Evolutionary conservation across 1,140 invertebrate genomes (phyloP).

Genomic region (Papilio dardanus): DNA sequence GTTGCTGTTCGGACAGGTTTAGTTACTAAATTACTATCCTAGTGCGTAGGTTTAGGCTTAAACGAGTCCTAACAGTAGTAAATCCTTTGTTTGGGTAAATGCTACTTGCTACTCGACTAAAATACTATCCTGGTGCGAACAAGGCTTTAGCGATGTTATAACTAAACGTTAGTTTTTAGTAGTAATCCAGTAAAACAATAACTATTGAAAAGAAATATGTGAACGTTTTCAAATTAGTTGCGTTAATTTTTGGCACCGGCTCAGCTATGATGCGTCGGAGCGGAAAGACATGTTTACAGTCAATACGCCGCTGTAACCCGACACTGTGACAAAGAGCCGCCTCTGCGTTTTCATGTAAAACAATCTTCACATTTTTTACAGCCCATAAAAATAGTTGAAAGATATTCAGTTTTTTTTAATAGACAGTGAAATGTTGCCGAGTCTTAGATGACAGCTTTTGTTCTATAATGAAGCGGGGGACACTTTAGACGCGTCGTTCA

Average conservation of each 20-base stretch:
- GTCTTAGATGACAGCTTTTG: slow-evolving; percentile 79
- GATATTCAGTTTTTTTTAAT: slow-evolving; percentile 77
- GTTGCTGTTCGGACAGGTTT: too few species aligned
- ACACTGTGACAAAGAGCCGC: slow-evolving; percentile 76
- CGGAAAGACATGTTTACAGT: slow-evolving; percentile 79
- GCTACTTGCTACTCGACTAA: too few species aligned
- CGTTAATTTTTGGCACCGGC: slow-evolving; percentile 62
- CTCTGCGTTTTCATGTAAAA: slow-evolving; percentile 77
- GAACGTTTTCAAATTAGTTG: slow-evolving; percentile 32
- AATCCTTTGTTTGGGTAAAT: too few species aligned
- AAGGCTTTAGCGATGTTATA: too few species aligned
- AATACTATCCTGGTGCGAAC: too few species aligned
- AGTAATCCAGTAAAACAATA: not conserved
- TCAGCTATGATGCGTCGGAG: slow-evolving; percentile 66
- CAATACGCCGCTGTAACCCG: slow-evolving; percentile 68
- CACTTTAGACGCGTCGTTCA: slow-evolving; percentile 67
- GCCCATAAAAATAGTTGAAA: slow-evolving; percentile 80
- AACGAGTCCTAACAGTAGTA: too few species aligned
- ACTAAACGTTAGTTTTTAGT: slow-evolving; percentile 16
- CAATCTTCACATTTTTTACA: slow-evolving; percentile 78
- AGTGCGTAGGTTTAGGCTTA: too few species aligned
- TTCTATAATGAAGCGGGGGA: slow-evolving; percentile 78
- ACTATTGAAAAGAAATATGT: not conserved
- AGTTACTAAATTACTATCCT: too few species aligned
- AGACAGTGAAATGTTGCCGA: slow-evolving; percentile 80